These are phyloP conservation scores for Pagrus major DNA, from an alignment of 2,113 vertebrate genomes.

Conservation along the genomic window DNA sequence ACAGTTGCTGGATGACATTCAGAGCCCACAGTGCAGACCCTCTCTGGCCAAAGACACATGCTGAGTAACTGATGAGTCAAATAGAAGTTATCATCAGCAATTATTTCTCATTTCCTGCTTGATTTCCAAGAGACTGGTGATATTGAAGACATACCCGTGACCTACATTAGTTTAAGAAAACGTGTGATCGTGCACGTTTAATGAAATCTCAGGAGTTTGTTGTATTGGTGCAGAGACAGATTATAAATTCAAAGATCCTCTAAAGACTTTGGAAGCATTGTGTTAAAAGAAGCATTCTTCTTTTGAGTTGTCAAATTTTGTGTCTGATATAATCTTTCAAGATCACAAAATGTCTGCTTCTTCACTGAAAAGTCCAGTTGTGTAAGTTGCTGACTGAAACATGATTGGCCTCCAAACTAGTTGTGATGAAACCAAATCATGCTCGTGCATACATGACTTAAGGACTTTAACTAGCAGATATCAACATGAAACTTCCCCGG, in stretches of 20 bases:
- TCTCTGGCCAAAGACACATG: conserved; percentile 31
- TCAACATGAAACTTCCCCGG: no score
- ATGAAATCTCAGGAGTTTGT: neutral
- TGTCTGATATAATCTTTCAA: neutral
- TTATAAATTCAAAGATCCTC: neutral
- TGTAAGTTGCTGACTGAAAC: neutral
- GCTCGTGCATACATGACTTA: neutral
- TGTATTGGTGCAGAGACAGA: neutral
- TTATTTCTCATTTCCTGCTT: conserved; percentile 5
- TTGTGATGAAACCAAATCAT: neutral
- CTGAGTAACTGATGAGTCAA: conserved; percentile 49
- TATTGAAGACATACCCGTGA: neutral
- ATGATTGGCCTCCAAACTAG: neutral
- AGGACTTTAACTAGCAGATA: no score
- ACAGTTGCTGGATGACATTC: conserved; percentile 41
- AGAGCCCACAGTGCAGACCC: conserved; percentile 17
- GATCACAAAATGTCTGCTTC: neutral
- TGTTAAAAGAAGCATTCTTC: neutral
- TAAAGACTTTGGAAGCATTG: no score
- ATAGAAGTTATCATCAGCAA: conserved; percentile 7
- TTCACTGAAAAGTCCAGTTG: neutral
- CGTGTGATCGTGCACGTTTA: neutral
- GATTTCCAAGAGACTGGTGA: neutral
- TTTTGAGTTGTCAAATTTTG: no score
- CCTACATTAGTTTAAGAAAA: neutral